These are phyloP conservation scores for Chrysolina oricalcia DNA, from an alignment of 2,888 invertebrate species.

Conservation along the genomic window DNA sequence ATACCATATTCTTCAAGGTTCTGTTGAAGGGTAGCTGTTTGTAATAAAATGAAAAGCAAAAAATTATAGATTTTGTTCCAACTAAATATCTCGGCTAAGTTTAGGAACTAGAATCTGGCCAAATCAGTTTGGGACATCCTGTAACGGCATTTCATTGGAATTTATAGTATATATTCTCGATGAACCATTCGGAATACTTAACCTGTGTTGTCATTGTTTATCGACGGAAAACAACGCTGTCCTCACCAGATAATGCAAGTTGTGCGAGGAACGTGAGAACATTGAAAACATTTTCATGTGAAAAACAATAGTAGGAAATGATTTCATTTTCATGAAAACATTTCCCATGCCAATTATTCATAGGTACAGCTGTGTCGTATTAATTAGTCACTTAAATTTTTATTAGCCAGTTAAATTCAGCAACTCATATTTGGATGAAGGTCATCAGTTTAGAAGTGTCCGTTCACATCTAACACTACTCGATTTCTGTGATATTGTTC, in stretches of 20 bases:
- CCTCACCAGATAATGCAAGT: not conserved
- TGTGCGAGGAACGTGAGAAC: not conserved
- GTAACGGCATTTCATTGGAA: too few species aligned
- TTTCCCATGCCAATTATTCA: slow-evolving; percentile 4
- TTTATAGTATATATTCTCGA: not conserved
- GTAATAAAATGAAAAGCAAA: too few species aligned
- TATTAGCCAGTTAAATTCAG: slow-evolving; percentile 16
- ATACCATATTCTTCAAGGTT: too few species aligned
- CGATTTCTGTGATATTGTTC: not conserved
- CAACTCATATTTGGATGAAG: slow-evolving; percentile 17
- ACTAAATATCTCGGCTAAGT: too few species aligned
- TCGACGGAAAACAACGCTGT: not conserved
- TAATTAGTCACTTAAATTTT: slow-evolving; percentile 16
- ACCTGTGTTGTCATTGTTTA: not conserved
- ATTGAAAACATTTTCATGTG: slow-evolving; percentile 11
- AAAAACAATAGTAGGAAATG: slow-evolving; percentile 19
- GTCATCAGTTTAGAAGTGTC: slow-evolving; percentile 2
- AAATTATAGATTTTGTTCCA: too few species aligned
- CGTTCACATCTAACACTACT: not conserved
- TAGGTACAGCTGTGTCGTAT: not conserved
- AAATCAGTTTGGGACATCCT: too few species aligned
- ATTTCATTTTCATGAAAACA: slow-evolving; percentile 14
- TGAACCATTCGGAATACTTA: not conserved
- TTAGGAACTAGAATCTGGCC: too few species aligned
- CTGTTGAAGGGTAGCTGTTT: too few species aligned